phyloP scores from a whole-genome alignment of 92 coral and sea anemone species.

The Meandrina meandrites region DNA sequence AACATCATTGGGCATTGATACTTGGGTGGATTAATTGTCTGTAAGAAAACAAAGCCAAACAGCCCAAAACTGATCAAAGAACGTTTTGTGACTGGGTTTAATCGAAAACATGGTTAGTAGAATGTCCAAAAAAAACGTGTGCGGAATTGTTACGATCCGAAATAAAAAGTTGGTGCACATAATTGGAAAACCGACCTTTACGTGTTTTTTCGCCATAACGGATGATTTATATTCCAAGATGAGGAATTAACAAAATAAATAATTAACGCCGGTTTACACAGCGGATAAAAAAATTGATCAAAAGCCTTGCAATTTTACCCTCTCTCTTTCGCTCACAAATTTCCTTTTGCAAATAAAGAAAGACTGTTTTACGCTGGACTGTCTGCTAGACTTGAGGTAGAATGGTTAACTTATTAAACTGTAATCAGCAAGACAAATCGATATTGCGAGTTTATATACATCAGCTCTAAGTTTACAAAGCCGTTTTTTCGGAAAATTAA shows the following conservation, averaged over 20 bases:
- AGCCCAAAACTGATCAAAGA: neutral
- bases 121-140: neutral
- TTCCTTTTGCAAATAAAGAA: neutral
- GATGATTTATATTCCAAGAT: neutral
- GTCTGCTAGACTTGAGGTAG: neutral
- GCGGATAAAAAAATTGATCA: neutral
- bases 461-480: neutral
- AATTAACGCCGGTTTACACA: constrained; percentile 16
- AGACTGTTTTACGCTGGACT: neutral
- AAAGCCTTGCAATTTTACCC: neutral
- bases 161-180: too few species aligned
- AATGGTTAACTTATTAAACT: neutral
- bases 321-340: neutral
- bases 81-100: neutral
- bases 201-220: neutral
- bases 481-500: neutral
- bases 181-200: neutral
- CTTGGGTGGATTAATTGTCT: too few species aligned
- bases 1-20: neutral
- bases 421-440: neutral
- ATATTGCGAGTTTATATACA: neutral
- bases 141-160: too few species aligned
- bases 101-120: neutral
- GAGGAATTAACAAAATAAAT: neutral
- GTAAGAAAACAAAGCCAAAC: too few species aligned